Percentiles rank a stretch among this genome's conserved stretches.
These are phyloP conservation scores for Erythrolamprus reginae DNA, from an alignment of 2,113 vertebrate species.

Conservation along the genomic window DNA sequence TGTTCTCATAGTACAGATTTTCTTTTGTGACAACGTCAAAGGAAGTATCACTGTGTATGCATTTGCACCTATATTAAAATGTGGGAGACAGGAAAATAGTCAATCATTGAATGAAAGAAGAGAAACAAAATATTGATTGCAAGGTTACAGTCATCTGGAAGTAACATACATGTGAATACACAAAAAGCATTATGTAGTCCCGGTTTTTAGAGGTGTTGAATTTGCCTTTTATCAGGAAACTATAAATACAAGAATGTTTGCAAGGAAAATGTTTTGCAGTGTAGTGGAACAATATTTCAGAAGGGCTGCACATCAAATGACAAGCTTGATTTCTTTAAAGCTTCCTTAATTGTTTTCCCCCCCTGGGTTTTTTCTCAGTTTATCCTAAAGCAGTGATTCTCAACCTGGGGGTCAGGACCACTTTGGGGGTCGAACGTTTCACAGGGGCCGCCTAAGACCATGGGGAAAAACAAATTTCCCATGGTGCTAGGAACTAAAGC, in stretches of 20 bases:
- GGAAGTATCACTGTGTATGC: background rate
- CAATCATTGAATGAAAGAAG: background rate
- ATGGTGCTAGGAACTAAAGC: too few relatives aligned
- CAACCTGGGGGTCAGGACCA: too few relatives aligned
- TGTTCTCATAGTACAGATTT: background rate
- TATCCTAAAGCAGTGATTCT: too few relatives aligned
- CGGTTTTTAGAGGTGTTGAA: background rate
- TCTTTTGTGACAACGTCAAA: background rate
- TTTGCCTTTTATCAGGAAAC: background rate
- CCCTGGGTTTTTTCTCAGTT: background rate
- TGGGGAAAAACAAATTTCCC: too few relatives aligned
- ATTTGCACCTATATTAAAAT: background rate
- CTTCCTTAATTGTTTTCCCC: background rate
- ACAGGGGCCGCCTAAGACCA: too few relatives aligned
- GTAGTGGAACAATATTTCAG: background rate
- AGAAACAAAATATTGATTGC: background rate
- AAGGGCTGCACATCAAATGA: background rate
- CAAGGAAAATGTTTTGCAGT: background rate
- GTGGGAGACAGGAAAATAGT: background rate
- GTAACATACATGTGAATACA: background rate
- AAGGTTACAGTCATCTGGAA: background rate
- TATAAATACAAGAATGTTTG: background rate
- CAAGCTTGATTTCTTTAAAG: background rate
- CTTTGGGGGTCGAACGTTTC: too few relatives aligned
- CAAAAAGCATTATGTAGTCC: background rate